These are phyloP conservation scores for Alcedo quadribrachys DNA, from an alignment of 2,797 vertebrate genomes.

Conservation along the genomic window DNA sequence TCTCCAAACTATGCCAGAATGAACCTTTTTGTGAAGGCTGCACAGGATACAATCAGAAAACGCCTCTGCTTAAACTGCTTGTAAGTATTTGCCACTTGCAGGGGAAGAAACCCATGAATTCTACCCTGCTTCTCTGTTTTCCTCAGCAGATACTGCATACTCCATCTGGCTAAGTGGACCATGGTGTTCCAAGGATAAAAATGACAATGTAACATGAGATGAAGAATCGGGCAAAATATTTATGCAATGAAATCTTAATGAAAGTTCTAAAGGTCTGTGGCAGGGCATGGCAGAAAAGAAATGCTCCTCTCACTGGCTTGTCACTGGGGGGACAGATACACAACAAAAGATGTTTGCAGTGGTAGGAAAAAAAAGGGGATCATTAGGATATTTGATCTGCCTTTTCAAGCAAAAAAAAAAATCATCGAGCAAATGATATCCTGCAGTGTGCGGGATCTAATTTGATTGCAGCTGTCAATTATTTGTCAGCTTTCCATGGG, in stretches of 20 bases:
- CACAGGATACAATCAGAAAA: not conserved
- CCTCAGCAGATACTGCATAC: accelerated
- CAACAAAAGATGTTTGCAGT: accelerated
- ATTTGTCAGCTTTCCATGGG: not conserved
- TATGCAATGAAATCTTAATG: not conserved
- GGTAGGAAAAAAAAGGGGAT: accelerated
- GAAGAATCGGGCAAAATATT: conserved; percentile 24
- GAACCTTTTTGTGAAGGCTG: not conserved
- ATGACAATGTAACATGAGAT: not conserved
- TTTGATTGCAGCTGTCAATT: not conserved
- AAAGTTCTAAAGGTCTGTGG: not conserved
- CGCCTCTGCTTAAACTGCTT: not conserved
- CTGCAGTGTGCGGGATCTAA: not conserved
- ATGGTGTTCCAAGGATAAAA: not conserved
- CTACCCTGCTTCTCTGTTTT: not conserved
- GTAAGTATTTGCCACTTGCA: not conserved
- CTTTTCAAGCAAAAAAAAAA: not conserved
- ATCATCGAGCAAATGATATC: not conserved
- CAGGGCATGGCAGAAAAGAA: not conserved
- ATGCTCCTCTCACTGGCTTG: not conserved
- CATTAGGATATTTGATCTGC: not conserved
- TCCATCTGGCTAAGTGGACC: not conserved
- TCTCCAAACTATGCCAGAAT: not conserved
- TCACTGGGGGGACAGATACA: not conserved
- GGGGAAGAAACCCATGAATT: accelerated